Evolutionary conservation across 2,888 invertebrate genomes (phyloP).

Genomic region (Chironomus riparius): DNA sequence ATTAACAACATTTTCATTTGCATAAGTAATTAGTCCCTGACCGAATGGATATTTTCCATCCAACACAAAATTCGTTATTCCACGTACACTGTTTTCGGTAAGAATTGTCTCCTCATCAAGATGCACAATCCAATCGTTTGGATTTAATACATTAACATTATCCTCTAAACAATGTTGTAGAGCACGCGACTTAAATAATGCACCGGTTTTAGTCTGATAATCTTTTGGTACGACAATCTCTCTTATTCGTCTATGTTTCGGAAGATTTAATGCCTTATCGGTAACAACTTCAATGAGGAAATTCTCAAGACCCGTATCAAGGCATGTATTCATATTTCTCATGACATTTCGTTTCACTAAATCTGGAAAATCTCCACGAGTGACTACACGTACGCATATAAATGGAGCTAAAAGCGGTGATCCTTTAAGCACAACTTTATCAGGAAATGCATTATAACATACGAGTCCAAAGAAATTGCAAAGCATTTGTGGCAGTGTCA

Average conservation of each 20-base stretch:
- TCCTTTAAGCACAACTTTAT: conserved; percentile 78
- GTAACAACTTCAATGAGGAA: conserved; percentile 94
- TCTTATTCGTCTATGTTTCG: conserved; percentile 69
- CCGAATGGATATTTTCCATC: conserved; percentile 94
- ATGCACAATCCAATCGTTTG: conserved; percentile 95
- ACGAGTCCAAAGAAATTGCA: conserved; percentile 72
- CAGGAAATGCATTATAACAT: conserved; percentile 90
- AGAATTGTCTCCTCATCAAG: conserved; percentile 92
- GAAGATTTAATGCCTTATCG: conserved; percentile 71
- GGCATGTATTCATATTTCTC: conserved; percentile 77
- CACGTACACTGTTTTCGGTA: conserved; percentile 82
- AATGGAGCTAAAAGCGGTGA: conserved; percentile 88
- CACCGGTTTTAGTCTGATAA: conserved; percentile 83
- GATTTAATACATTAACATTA: conserved; percentile 71
- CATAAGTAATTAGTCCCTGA: conserved; percentile 91
- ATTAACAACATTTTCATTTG: conserved; percentile 91
- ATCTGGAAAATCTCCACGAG: conserved; percentile 68
- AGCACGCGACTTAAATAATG: conserved; percentile 88
- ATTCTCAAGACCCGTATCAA: conserved; percentile 86
- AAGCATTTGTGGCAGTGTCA: conserved; percentile 71
- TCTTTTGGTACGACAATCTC: conserved; percentile 81
- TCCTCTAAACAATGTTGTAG: conserved; percentile 92
- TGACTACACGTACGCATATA: conserved; percentile 88
- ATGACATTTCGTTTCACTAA: conserved; percentile 79
- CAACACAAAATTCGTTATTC: conserved; percentile 86